Percentiles rank a stretch among this genome's conserved stretches.
phyloP scores from a whole-genome alignment of 2,113 vertebrate species.

The Pteronura brasiliensis region DNA sequence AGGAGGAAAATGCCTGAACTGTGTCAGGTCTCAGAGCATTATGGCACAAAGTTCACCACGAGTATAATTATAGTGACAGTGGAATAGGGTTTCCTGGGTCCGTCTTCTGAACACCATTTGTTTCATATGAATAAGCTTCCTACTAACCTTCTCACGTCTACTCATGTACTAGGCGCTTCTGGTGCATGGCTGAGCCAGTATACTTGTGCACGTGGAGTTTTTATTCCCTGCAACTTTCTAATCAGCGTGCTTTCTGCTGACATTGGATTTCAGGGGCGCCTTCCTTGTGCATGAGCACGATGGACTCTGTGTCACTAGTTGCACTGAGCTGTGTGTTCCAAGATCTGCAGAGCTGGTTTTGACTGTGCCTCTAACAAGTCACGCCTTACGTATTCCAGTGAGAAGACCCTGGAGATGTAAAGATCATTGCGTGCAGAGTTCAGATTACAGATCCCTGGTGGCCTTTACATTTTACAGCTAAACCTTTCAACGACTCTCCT shows the following conservation, averaged over 20 bases:
- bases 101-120: background rate
- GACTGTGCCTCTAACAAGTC: background rate
- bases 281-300: background rate
- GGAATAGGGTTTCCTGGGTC: background rate
- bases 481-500: background rate
- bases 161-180: background rate
- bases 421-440: background rate
- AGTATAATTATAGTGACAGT: background rate
- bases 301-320: background rate
- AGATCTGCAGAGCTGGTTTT: slow-evolving; percentile 12
- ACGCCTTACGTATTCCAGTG: background rate
- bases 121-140: background rate
- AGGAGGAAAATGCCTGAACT: background rate
- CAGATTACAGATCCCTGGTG: background rate
- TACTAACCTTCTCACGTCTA: background rate
- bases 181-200: background rate
- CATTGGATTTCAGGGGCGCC: background rate
- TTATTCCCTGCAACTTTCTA: slow-evolving; percentile 55
- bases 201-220: background rate
- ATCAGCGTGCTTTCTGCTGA: slow-evolving; percentile 21
- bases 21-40: background rate
- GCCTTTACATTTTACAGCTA: background rate
- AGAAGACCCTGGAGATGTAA: slow-evolving; percentile 9
- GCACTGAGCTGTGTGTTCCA: background rate
- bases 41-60: background rate